Evolutionary conservation across 1,140 invertebrate species (phyloP), one percentile per base, ranked within the genome.

Genomic region (Trissolcus basalis): DNA sequence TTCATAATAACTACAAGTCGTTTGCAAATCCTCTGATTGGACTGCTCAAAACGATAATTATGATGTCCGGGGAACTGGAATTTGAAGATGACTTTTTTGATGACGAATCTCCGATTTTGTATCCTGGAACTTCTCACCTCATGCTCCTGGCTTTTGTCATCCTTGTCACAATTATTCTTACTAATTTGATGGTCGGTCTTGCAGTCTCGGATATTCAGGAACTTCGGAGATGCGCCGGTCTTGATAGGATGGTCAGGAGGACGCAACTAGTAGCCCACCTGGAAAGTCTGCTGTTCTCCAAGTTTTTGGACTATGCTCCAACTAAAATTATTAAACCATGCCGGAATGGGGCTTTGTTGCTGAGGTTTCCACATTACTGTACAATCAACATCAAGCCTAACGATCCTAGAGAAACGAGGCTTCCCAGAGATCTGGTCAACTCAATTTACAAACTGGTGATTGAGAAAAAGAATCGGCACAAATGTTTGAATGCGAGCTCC

Each of bases 1-100:
- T 96, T 6, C 95, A 95, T 80, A 92, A 92, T 13, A 93, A 94
- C 68, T 93, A 94, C 77, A 90, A 91, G 4, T 90, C 94, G 0
- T 95, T 95, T 80, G 86, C 86, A 39, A 89, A 92, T 73, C 89
- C 93, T 0, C 82, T 90, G 0, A 86, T 91, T 55, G 90, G 91
- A 0, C 79, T 95, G 0, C 82, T 96, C 0, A 96, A 96, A 87
- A 94, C 94, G 0, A 91, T 96, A 2, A 93, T 96, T 44, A 96
- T 96, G 95, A 95, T 96, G 94, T 94, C 94, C 0, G 95, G 95
- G 0, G 94, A 96, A 81, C 84, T 96, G 27, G 94, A 96, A 82
- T 96, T 94, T 77, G 94, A 96, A 80, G 93, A 95, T 65, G 92
- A 95, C 51, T 96, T 96, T 80, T 95, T 93, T 78, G 89, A 90